Evolutionary conservation across 2,113 vertebrate genomes (phyloP).

Genomic region (Scatophagus argus): DNA sequence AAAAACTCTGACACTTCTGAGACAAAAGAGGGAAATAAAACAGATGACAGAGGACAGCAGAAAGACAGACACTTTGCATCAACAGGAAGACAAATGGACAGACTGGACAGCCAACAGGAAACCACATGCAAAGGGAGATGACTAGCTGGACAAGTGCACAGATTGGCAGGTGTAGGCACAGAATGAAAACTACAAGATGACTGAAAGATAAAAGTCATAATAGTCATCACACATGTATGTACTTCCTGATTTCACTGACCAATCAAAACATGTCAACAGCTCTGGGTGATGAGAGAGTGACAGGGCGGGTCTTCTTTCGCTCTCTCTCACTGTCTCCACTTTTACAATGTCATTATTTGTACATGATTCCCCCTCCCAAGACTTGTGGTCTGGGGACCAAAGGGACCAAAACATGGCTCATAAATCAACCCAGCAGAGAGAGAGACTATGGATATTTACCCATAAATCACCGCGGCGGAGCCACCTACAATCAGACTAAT

Average conservation of each 20-base stretch:
- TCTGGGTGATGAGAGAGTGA: slow-evolving; percentile 48
- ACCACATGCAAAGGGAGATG: not conserved
- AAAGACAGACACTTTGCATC: slow-evolving; percentile 25
- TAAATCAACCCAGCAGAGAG: slow-evolving; percentile 80
- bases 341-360: slow-evolving; percentile 80
- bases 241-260: slow-evolving; percentile 34
- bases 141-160: not conserved
- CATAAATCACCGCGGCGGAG: slow-evolving; percentile 85
- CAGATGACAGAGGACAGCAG: slow-evolving; percentile 39
- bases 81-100: slow-evolving; percentile 13
- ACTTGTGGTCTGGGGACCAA: slow-evolving; percentile 78
- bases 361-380: slow-evolving; percentile 72
- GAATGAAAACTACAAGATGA: not conserved
- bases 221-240: not conserved
- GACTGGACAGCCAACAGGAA: not conserved
- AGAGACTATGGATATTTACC: slow-evolving; percentile 79
- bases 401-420: slow-evolving; percentile 79
- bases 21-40: slow-evolving; percentile 37
- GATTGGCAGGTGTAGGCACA: slow-evolving; percentile 5
- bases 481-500: slow-evolving; percentile 87
- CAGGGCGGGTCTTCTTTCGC: slow-evolving; percentile 49
- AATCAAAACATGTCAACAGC: slow-evolving; percentile 45
- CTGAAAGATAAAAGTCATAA: not conserved
- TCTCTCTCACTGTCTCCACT: slow-evolving; percentile 60
- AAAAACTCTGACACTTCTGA: slow-evolving; percentile 55